These are phyloP conservation scores for Phrixothrix hirtus DNA, from an alignment of 2,888 invertebrate genomes.

Conservation along the genomic window DNA sequence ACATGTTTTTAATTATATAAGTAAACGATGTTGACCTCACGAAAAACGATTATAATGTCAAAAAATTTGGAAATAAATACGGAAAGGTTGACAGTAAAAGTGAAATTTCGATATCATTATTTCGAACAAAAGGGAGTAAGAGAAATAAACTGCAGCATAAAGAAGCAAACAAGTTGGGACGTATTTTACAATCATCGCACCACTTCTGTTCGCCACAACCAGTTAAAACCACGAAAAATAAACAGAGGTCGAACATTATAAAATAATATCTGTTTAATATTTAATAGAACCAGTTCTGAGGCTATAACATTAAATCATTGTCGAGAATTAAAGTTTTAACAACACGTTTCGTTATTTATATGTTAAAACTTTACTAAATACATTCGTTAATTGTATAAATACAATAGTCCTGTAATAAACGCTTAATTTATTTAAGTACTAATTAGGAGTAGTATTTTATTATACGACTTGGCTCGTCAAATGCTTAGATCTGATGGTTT, in stretches of 20 bases:
- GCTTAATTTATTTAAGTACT: slow-evolving; percentile 52
- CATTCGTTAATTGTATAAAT: slow-evolving; percentile 51
- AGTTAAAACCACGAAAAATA: slow-evolving; percentile 43
- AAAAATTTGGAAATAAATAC: too few relatives aligned
- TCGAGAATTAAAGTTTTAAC: slow-evolving; percentile 50
- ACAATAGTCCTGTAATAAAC: slow-evolving; percentile 51
- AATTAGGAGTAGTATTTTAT: slow-evolving; percentile 37
- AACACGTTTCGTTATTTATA: slow-evolving; percentile 50
- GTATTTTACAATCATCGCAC: slow-evolving; percentile 45
- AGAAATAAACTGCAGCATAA: slow-evolving; percentile 13
- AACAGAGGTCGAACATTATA: slow-evolving; percentile 45
- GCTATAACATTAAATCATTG: slow-evolving; percentile 52
- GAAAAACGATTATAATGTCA: too few relatives aligned
- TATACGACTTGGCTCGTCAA: too few relatives aligned
- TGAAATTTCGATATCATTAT: too few relatives aligned
- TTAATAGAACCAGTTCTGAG: slow-evolving; percentile 51
- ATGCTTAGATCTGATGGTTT: too few relatives aligned
- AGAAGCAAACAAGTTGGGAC: slow-evolving; percentile 42
- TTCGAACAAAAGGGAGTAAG: too few relatives aligned
- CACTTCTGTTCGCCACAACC: slow-evolving; percentile 42
- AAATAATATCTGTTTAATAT: slow-evolving; percentile 53
- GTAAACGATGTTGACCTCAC: too few relatives aligned
- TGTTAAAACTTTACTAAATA: slow-evolving; percentile 46
- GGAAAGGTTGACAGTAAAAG: too few relatives aligned
- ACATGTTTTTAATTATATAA: too few relatives aligned